A percentile compares a stretch with the other conserved stretches of the same genome.
These are phyloP conservation scores for Nomia melanderi DNA, from an alignment of 1,140 invertebrate species.

Conservation along the genomic window DNA sequence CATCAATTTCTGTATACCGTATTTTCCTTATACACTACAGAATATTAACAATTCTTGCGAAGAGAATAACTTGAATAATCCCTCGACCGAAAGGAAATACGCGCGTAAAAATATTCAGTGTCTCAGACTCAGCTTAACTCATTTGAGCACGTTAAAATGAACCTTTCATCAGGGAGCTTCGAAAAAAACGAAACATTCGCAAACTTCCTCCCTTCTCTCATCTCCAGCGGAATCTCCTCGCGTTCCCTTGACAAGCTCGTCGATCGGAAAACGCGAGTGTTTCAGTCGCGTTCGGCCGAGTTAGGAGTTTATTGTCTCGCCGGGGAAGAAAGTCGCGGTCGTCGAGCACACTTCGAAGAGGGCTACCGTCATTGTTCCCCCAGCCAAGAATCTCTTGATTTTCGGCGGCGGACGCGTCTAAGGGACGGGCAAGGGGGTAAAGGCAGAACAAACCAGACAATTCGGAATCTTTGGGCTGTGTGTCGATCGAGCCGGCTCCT, in stretches of 20 bases:
- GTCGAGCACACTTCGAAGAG: not conserved
- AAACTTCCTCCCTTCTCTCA: not conserved
- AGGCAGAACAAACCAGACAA: constrained; percentile 15
- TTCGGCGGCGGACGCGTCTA: not conserved
- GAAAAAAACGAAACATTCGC: not conserved
- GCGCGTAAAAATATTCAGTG: too few species aligned
- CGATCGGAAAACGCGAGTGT: too few species aligned
- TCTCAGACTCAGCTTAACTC: too few species aligned
- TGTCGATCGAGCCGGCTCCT: constrained; percentile 11
- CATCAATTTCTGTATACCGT: too few species aligned
- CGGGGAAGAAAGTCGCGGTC: not conserved
- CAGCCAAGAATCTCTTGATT: not conserved
- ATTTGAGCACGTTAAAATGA: too few species aligned
- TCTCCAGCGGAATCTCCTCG: not conserved
- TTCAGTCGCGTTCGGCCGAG: too few species aligned
- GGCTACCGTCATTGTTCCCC: constrained; percentile 26
- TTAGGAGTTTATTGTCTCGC: constrained; percentile 10
- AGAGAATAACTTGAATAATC: too few species aligned
- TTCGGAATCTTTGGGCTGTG: constrained; percentile 3
- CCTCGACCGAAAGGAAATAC: too few species aligned
- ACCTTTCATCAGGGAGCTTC: too few species aligned
- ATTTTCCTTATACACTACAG: too few species aligned
- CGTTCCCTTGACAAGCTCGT: too few species aligned
- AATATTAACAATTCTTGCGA: too few species aligned
- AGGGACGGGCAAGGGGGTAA: not conserved